Percentiles rank a stretch among this genome's conserved stretches.
phyloP scores from a whole-genome alignment of 2,888 invertebrate genomes.

The Heliconius cydno region DNA sequence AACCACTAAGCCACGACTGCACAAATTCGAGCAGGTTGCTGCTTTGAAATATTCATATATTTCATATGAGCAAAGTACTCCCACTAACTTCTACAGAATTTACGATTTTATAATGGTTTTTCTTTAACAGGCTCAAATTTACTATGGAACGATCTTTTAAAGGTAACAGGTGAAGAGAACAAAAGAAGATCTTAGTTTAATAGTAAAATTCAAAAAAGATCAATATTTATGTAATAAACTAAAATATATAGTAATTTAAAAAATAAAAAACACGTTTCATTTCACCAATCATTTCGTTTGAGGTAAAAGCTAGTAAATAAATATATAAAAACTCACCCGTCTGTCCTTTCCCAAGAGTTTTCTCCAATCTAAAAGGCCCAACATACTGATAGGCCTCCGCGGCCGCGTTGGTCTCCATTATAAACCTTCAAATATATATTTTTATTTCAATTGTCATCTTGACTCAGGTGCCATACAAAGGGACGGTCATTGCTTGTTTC shows the following conservation, averaged over 20 bases:
- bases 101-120: slow-evolving; percentile 8
- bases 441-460: slow-evolving; percentile 26
- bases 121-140: slow-evolving; percentile 61
- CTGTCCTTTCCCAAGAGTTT: slow-evolving; percentile 99
- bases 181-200: slow-evolving; percentile 52
- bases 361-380: slow-evolving; percentile 99
- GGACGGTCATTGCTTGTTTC: slow-evolving; percentile 49
- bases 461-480: slow-evolving; percentile 43
- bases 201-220: background rate
- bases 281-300: too few species aligned
- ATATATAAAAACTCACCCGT: slow-evolving; percentile 88
- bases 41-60: background rate
- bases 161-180: slow-evolving; percentile 62
- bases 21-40: background rate
- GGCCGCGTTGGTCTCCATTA: slow-evolving; percentile 73
- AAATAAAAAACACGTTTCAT: too few species aligned
- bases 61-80: background rate
- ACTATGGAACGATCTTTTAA: slow-evolving; percentile 58
- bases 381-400: slow-evolving; percentile 94
- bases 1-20: background rate
- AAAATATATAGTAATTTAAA: background rate
- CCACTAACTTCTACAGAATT: background rate
- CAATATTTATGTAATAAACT: background rate
- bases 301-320: background rate
- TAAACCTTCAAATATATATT: slow-evolving; percentile 55